Conservation (phyloP, 2,888 invertebrate species). For the Deilephila porcellus region DNA sequence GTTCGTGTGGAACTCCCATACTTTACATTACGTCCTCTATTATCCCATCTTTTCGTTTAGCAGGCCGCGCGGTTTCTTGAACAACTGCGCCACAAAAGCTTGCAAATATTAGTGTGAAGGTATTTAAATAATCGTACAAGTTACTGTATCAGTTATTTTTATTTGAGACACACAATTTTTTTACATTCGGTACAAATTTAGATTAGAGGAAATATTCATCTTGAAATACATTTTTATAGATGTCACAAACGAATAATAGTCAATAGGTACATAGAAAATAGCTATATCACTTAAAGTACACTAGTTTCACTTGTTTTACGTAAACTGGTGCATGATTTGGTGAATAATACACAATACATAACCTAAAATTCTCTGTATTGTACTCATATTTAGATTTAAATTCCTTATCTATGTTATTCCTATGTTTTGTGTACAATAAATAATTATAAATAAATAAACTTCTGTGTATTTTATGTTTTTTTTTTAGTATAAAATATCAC, state of each 20-base stretch:
- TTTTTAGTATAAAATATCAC: too few species aligned
- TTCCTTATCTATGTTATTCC: too few species aligned
- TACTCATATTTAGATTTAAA: too few species aligned
- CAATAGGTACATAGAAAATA: conserved; percentile 13
- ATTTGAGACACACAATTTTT: conserved; percentile 39
- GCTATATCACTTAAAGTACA: background rate
- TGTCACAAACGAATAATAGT: background rate
- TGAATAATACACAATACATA: too few species aligned
- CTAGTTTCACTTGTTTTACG: background rate
- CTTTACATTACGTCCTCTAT: too few species aligned
- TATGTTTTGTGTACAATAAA: too few species aligned
- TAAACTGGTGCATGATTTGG: background rate
- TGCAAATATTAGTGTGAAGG: background rate
- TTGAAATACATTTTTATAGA: conserved; percentile 18
- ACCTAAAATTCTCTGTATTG: too few species aligned
- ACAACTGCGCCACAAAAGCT: background rate
- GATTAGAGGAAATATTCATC: conserved; percentile 17
- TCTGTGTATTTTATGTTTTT: too few species aligned
- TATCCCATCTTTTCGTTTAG: too few species aligned
- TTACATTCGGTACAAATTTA: conserved; percentile 54
- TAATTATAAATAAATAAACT: too few species aligned
- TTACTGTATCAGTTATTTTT: conserved; percentile 50
- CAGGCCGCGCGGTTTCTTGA: too few species aligned
- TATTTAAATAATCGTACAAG: conserved; percentile 8
- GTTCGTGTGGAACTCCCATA: too few species aligned